Conservation (phyloP, 23 tunicate species). For the Phallusia fumigata region DNA sequence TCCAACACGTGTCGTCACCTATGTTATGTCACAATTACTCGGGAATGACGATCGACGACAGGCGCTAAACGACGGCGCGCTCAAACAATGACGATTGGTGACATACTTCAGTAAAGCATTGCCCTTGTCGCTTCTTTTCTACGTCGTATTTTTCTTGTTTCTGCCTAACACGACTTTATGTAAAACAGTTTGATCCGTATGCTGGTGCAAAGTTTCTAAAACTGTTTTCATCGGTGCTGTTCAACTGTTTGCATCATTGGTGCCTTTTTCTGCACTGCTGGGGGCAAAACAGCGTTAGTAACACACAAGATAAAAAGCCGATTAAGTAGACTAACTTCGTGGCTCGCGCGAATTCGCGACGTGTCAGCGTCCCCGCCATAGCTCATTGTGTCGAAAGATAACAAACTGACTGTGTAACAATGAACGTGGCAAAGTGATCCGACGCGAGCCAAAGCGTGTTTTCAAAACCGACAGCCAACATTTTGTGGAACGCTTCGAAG, state of each 20-base stretch:
- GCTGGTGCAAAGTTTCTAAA: too few species aligned
- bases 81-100: too few species aligned
- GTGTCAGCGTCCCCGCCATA: neutral
- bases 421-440: neutral
- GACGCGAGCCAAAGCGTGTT: neutral
- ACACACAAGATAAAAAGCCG: slow-evolving; percentile 8
- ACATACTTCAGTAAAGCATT: too few species aligned
- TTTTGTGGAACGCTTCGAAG: neutral
- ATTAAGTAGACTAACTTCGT: neutral
- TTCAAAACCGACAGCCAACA: too few species aligned
- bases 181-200: too few species aligned
- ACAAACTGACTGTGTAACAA: neutral
- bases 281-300: neutral
- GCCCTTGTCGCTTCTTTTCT: too few species aligned
- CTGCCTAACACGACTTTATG: too few species aligned
- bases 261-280: neutral
- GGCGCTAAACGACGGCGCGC: neutral
- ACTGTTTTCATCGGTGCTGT: too few species aligned
- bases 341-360: slow-evolving; percentile 1
- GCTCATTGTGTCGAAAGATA: slow-evolving; percentile 1
- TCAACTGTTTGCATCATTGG: neutral
- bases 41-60: slow-evolving; percentile 6
- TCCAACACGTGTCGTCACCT: slow-evolving; percentile 7
- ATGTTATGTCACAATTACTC: neutral
- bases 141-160: too few species aligned